phyloP scores from a whole-genome alignment of 2,797 vertebrate species.

The Falco biarmicus region DNA sequence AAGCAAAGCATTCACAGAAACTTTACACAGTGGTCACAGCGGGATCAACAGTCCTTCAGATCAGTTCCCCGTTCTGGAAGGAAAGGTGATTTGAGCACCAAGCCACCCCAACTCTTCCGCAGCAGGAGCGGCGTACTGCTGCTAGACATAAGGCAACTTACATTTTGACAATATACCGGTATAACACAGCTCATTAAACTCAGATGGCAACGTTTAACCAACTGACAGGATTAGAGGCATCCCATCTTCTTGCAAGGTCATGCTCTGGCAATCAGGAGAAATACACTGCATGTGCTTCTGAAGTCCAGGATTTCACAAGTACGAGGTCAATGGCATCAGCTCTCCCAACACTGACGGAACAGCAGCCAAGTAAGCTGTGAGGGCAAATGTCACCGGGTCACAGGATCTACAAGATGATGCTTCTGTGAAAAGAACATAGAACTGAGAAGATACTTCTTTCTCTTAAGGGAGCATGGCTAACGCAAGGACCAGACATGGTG shows the following conservation, averaged over 20 bases:
- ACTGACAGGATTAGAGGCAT: neutral
- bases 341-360: neutral
- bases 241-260: neutral
- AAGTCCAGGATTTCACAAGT: neutral
- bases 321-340: neutral
- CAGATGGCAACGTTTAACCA: neutral
- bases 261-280: neutral
- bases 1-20: neutral
- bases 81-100: neutral
- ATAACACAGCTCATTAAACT: neutral
- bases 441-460: neutral
- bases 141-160: neutral
- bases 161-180: neutral
- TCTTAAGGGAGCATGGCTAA: neutral
- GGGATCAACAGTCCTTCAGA: neutral
- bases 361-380: neutral
- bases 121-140: neutral
- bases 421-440: neutral
- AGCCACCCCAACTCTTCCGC: no score
- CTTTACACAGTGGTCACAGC: neutral
- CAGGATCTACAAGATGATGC: neutral
- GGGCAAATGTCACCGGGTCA: fast-evolving
- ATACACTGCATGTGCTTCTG: neutral
- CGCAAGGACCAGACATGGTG: neutral
- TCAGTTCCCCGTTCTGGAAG: neutral